A percentile compares a stretch with the other conserved stretches of the same genome.
phyloP scores from a whole-genome alignment of 2,888 invertebrate species.

The Dynastes grantii region DNA sequence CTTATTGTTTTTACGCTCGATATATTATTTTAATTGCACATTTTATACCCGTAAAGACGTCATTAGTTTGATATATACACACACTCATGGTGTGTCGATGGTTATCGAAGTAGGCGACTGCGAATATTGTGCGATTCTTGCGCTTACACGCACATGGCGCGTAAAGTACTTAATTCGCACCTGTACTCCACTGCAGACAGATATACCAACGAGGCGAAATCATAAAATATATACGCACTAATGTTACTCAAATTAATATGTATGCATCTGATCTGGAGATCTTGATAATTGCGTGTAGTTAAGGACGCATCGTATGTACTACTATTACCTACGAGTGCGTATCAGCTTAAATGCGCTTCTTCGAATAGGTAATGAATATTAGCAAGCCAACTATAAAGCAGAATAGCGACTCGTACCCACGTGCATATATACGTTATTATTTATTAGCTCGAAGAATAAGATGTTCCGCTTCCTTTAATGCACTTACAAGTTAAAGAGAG shows the following conservation, averaged over 20 bases:
- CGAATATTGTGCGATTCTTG: neutral
- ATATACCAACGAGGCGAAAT: conserved; percentile 15
- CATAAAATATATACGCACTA: conserved; percentile 30
- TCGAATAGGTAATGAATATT: conserved; percentile 41
- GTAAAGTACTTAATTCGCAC: conserved; percentile 43
- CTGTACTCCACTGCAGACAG: conserved; percentile 15
- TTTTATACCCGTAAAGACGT: conserved; percentile 22
- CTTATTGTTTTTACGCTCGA: conserved; percentile 31
- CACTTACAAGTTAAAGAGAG: no score
- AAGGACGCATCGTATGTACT: neutral
- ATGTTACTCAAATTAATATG: conserved; percentile 43
- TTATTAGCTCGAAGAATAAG: conserved; percentile 4
- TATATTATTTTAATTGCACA: conserved; percentile 11
- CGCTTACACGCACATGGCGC: conserved; percentile 11
- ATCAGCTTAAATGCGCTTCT: conserved; percentile 19
- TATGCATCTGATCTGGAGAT: conserved; percentile 33
- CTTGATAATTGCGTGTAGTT: conserved; percentile 36
- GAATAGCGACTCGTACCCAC: conserved; percentile 7
- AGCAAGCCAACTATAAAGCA: conserved; percentile 16
- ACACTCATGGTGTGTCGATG: neutral
- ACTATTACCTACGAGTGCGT: neutral
- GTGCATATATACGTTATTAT: conserved; percentile 1
- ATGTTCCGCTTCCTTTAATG: conserved; percentile 18
- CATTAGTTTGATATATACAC: conserved; percentile 15
- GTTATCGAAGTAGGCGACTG: conserved; percentile 18